Evolutionary conservation across 2,888 invertebrate species (phyloP).

Genomic region (Pyrocoelia pectoralis): DNA sequence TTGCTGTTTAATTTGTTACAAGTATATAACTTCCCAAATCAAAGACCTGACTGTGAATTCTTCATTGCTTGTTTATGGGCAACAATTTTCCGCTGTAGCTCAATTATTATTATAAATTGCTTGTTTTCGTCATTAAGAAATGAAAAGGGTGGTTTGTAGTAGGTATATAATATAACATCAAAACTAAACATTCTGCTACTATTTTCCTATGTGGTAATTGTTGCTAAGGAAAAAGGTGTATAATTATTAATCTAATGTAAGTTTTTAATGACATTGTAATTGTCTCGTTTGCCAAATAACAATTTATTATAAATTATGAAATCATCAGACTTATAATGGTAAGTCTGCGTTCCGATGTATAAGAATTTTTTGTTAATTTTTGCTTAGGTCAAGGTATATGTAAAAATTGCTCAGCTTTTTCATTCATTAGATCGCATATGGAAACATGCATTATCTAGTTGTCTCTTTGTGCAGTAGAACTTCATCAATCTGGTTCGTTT

Average conservation of each 20-base stretch:
- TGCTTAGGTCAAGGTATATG: neutral
- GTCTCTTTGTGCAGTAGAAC: too few species aligned
- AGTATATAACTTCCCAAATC: too few species aligned
- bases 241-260: constrained; percentile 13
- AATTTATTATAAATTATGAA: neutral
- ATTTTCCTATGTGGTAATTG: neutral
- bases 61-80: too few species aligned
- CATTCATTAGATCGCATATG: neutral
- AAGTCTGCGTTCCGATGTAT: neutral
- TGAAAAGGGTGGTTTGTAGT: neutral
- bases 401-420: neutral
- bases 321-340: neutral
- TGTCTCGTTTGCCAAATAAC: constrained; percentile 30
- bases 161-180: neutral
- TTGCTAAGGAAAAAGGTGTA: constrained; percentile 2
- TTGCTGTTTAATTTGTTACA: too few species aligned
- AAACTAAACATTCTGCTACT: constrained; percentile 3
- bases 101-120: neutral
- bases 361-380: neutral
- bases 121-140: neutral
- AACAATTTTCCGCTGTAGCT: too few species aligned
- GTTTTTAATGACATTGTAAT: constrained; percentile 27
- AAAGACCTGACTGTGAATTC: too few species aligned
- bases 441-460: neutral
- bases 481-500: too few species aligned